Evolutionary conservation across 2,113 vertebrate species (phyloP).

Genomic region (Larimichthys polyactis): DNA sequence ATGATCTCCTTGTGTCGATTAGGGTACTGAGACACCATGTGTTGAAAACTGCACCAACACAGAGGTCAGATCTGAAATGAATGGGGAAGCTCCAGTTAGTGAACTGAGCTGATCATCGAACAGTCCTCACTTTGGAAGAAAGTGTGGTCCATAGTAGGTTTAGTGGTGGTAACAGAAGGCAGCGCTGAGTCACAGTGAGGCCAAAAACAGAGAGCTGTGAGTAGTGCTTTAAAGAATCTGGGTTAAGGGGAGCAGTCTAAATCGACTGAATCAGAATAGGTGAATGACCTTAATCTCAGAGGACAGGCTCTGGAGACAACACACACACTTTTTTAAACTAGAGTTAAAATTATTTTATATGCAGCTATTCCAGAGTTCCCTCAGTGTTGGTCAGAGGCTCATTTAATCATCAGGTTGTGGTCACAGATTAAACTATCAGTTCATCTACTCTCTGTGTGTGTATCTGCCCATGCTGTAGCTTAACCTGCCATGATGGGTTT

Average conservation of each 20-base stretch:
- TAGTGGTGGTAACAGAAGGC: not conserved
- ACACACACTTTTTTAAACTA: not conserved
- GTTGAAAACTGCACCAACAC: not conserved
- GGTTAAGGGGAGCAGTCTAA: not conserved
- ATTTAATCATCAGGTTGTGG: slow-evolving; percentile 28
- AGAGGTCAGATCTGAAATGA: not conserved
- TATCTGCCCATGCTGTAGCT: slow-evolving; percentile 35
- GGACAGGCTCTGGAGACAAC: not conserved
- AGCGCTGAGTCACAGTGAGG: not conserved
- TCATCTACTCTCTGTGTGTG: slow-evolving; percentile 19
- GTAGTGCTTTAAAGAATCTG: not conserved
- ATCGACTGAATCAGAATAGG: not conserved
- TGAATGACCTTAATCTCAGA: not conserved
- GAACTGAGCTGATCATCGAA: not conserved
- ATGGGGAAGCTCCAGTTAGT: not conserved
- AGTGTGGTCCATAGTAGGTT: not conserved
- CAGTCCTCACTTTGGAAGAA: no score
- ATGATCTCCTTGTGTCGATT: not conserved
- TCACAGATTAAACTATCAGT: slow-evolving; percentile 41
- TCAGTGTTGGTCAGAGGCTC: not conserved
- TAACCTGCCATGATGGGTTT: slow-evolving; percentile 31
- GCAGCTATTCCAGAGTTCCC: not conserved
- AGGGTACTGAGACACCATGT: not conserved
- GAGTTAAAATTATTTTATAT: not conserved
- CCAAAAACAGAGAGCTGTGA: not conserved